Evolutionary conservation across 2,888 invertebrate species (phyloP), one percentile per base, ranked within the genome.

Genomic region (Peribatodes rhomboidaria): DNA sequence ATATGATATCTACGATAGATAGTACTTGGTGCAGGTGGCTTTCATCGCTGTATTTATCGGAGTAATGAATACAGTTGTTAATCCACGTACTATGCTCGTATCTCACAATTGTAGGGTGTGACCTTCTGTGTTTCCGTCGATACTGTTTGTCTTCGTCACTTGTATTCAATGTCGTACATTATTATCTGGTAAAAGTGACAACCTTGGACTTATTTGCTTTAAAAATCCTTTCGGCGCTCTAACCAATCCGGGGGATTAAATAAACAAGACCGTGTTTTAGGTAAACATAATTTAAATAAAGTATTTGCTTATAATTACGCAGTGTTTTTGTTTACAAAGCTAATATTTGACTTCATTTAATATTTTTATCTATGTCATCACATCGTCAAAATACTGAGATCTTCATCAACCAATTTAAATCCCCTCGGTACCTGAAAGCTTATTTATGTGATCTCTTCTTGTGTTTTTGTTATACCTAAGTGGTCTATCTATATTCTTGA

Each of bases 141-240:
- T 74, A 78, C 62, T 63, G 67, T 61, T 71, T 70, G 72, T 68
- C 71, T 67, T 69, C 73, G 72, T 67, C 69, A 62, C 64, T 44
- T 57, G 11, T 59, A 69, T 74, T 81, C 84, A 87, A 85, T 86
- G 86, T 79, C 84, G 75, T 59, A 75, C 70, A 83, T 86, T 86
- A 82, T 86, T 76, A 76, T 76, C 73, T 69, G 61, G 64, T 81
- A 81, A 83, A 80, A 84, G 78, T 78, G 68, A 57, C 61, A 63
- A 71, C 83, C 83, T 82, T 82, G 82, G 73, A 66, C 76, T 74
- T 74, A 74, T 76, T 82, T 68, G 63, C 41, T 65, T 52, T 50
- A 57, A 60, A 42, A 47, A 27, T 44, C 52, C 41, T 39, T 49
- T 64, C 39, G 50, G 35, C 59, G 50, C 37, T 57, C 55, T 41